Percentiles rank a stretch among this genome's conserved stretches.
These are phyloP conservation scores for Limenitis camilla DNA, from an alignment of 2,888 invertebrate species.

Conservation along the genomic window DNA sequence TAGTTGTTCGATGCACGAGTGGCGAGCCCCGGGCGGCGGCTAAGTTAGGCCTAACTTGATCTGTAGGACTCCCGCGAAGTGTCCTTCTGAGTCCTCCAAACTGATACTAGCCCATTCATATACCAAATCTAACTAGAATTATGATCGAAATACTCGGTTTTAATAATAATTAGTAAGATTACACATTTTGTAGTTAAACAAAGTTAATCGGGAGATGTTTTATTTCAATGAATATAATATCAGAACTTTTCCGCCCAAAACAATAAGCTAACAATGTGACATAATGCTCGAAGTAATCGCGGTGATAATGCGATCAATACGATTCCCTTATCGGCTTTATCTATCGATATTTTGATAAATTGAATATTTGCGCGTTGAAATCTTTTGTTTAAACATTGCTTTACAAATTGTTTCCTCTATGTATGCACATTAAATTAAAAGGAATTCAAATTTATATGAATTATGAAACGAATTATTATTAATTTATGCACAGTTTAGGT, in stretches of 20 bases:
- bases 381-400: constrained; percentile 50
- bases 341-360: constrained; percentile 49
- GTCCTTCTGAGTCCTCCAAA: constrained; percentile 53
- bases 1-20: constrained; percentile 50
- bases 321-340: constrained; percentile 49
- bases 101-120: constrained; percentile 38
- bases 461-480: constrained; percentile 13
- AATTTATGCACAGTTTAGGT: constrained; percentile 1
- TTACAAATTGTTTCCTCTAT: constrained; percentile 4
- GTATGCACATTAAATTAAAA: not conserved
- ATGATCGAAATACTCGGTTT: constrained; percentile 17
- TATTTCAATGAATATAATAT: constrained; percentile 24
- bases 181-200: not conserved
- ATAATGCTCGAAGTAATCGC: constrained; percentile 37
- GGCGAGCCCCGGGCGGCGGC: constrained; percentile 41
- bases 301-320: constrained; percentile 54
- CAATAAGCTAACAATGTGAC: constrained; percentile 33
- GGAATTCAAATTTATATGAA: constrained; percentile 3
- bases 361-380: constrained; percentile 60
- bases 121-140: constrained; percentile 33
- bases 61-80: constrained; percentile 54
- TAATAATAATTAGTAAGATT: not conserved
- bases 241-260: constrained; percentile 36
- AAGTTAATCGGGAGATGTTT: not conserved
- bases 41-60: constrained; percentile 55